Evolutionary conservation across 2,797 vertebrate species (phyloP).

Genomic region (Acanthurus tractus): DNA sequence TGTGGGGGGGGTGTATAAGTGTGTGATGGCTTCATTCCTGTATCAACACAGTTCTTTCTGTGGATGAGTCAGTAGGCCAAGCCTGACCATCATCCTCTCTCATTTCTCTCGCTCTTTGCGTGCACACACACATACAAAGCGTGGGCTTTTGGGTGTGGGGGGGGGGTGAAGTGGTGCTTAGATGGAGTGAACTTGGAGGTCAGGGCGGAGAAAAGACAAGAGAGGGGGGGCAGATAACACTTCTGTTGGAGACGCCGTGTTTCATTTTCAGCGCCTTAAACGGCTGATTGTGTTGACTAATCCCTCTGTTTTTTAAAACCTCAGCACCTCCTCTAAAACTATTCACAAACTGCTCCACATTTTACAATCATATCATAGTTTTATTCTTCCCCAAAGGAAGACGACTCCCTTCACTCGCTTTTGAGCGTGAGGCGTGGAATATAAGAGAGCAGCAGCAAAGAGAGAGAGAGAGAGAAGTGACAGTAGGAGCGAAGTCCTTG

Average conservation of each 20-base stretch:
- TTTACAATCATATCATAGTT: conserved; percentile 46
- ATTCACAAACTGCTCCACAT: conserved; percentile 24
- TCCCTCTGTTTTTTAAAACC: conserved; percentile 8
- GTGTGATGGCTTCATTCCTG: conserved; percentile 75
- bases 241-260: conserved; percentile 29
- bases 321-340: conserved; percentile 30
- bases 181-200: conserved; percentile 64
- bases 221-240: conserved; percentile 49
- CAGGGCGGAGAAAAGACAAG: conserved; percentile 62
- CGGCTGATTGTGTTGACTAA: conserved; percentile 20
- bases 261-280: conserved; percentile 40
- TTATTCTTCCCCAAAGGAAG: conserved; percentile 17
- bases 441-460: conserved; percentile 50
- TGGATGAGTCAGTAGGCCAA: conserved; percentile 75
- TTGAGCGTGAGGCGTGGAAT: conserved; percentile 35
- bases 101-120: conserved; percentile 43
- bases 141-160: conserved; percentile 17
- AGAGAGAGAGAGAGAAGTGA: conserved; percentile 53
- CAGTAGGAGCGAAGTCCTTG: conserved; percentile 54
- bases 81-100: conserved; percentile 73
- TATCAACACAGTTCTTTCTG: conserved; percentile 73
- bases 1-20: conserved; percentile 32
- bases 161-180: conserved; percentile 76
- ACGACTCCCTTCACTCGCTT: conserved; percentile 22
- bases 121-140: conserved; percentile 23